Conservation (phyloP, 2,797 vertebrate species). For the Parauchenoglanis ngamensis region DNA sequence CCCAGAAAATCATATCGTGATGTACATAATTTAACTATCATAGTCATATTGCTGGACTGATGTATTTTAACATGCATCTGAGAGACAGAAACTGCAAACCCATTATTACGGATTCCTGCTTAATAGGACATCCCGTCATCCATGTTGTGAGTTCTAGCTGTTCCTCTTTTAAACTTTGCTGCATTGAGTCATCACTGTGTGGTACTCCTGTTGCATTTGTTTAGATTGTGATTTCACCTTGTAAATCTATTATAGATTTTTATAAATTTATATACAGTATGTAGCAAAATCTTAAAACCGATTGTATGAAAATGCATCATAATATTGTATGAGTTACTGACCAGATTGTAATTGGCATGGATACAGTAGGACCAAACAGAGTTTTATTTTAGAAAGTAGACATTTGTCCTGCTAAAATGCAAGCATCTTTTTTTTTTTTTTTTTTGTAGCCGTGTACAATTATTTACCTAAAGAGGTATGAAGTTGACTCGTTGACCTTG, state of each 20-base stretch:
- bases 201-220: conserved; percentile 45
- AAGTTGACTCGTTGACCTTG: conserved; percentile 37
- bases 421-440: conserved; percentile 1
- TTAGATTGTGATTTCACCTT: conserved; percentile 41
- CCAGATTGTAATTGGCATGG: conserved; percentile 49
- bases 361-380: conserved; percentile 48
- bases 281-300: conserved; percentile 30
- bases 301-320: conserved; percentile 38
- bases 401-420: conserved; percentile 34
- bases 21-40: neutral
- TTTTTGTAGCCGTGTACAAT: conserved; percentile 42
- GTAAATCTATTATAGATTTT: conserved; percentile 35
- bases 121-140: neutral
- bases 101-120: neutral
- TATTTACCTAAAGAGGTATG: conserved; percentile 49
- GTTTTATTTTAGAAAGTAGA: conserved; percentile 37
- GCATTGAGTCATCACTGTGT: conserved; percentile 31
- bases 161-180: conserved; percentile 40
- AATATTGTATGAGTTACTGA: conserved; percentile 39
- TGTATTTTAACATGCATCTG: neutral
- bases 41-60: neutral
- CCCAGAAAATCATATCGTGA: neutral
- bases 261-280: conserved; percentile 45
- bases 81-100: neutral
- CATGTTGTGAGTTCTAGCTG: conserved; percentile 37